Percentiles rank a stretch among this genome's conserved stretches.
These are phyloP conservation scores for Hedya salicella DNA, from an alignment of 2,888 invertebrate species.

Conservation along the genomic window DNA sequence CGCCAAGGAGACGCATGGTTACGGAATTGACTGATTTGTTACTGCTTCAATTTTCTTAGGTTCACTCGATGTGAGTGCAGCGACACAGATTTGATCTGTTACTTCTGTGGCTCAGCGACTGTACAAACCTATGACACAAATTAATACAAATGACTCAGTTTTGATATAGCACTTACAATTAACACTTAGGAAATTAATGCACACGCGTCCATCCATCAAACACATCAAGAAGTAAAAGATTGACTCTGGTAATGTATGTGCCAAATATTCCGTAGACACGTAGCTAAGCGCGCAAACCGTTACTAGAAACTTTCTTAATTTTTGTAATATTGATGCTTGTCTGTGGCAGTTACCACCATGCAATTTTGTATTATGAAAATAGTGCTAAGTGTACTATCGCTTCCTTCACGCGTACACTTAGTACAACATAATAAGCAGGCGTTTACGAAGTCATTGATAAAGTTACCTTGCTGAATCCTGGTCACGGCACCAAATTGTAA, in stretches of 20 bases:
- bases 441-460: not conserved
- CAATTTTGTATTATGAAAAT: not conserved
- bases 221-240: conserved; percentile 51
- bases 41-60: conserved; percentile 63
- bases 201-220: conserved; percentile 11
- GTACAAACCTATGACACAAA: conserved; percentile 34
- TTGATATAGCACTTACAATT: conserved; percentile 44
- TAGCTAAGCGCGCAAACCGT: conserved; percentile 56
- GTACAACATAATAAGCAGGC: not conserved
- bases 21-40: conserved; percentile 71
- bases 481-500: conserved; percentile 22
- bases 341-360: conserved; percentile 11
- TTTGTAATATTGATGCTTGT: not conserved
- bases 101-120: conserved; percentile 43
- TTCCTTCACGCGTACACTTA: not conserved
- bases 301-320: not conserved
- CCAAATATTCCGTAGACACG: conserved; percentile 80
- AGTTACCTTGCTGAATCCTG: conserved; percentile 4
- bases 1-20: conserved; percentile 54
- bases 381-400: not conserved
- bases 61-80: conserved; percentile 42
- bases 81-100: conserved; percentile 40
- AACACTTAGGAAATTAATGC: conserved; percentile 19
- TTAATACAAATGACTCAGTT: conserved; percentile 46
- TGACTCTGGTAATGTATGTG: conserved; percentile 64